A percentile compares a stretch with the other conserved stretches of the same genome.
Evolutionary conservation across 2,797 vertebrate genomes (phyloP).

Genomic region (Epinephelus malabaricus): DNA sequence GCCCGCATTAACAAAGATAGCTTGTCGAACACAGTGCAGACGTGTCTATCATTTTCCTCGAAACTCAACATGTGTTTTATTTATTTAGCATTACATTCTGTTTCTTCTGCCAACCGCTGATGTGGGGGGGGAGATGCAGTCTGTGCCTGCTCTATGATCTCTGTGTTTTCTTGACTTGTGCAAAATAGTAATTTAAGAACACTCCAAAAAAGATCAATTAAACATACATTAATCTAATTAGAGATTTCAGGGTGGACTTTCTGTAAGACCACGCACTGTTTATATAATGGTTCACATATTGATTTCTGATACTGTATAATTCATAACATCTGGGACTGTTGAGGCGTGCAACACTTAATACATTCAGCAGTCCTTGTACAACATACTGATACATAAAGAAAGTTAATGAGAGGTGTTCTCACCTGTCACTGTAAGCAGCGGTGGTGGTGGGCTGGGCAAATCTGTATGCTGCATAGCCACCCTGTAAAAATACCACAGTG

Average conservation of each 20-base stretch:
- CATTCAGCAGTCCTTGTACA: neutral
- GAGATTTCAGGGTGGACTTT: neutral
- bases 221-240: neutral
- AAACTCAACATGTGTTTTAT: conserved; percentile 1
- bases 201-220: neutral
- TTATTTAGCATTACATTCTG: conserved; percentile 6
- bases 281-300: neutral
- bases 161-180: neutral
- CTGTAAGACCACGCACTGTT: neutral
- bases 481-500: conserved; percentile 83
- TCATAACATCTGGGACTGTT: neutral
- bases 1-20: conserved; percentile 20
- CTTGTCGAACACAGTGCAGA: conserved; percentile 5
- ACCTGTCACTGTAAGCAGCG: conserved; percentile 95
- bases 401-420: conserved; percentile 43
- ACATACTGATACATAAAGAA: neutral
- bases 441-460: conserved; percentile 95
- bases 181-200: neutral
- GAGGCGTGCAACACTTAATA: neutral
- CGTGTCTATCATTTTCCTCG: neutral
- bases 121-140: neutral
- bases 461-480: conserved; percentile 96
- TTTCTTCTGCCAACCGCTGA: neutral
- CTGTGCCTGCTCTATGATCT: neutral
- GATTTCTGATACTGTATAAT: conserved; percentile 1